phyloP scores from a whole-genome alignment of 2,113 vertebrate genomes.

The Lamprotornis superbus region DNA sequence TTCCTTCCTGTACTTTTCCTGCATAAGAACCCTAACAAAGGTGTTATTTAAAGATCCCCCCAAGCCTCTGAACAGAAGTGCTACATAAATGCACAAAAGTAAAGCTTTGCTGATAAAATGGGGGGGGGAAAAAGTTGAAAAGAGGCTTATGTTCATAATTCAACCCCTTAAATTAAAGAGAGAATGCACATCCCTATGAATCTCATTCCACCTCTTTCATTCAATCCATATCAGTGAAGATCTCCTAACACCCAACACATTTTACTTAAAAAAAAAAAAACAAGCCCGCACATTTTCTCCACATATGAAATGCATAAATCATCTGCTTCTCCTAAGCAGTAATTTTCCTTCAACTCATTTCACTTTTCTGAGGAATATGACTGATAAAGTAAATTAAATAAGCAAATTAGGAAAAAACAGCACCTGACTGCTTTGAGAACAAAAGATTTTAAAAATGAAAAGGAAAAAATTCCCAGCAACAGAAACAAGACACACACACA shows the following conservation, averaged over 20 bases:
- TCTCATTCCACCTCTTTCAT: not conserved
- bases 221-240: rapidly evolving
- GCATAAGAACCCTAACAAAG: constrained; percentile 18
- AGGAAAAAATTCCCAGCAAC: not conserved
- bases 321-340: not conserved
- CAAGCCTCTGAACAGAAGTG: not conserved
- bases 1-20: constrained; percentile 44
- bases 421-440: not conserved
- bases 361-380: not conserved
- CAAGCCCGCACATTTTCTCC: not conserved
- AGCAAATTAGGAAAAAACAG: not conserved
- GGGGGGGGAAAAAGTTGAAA: rapidly evolving
- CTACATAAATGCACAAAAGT: not conserved
- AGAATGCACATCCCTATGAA: not conserved
- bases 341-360: not conserved
- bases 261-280: not conserved
- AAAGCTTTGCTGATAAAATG: not conserved
- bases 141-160: not conserved
- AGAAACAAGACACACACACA: not conserved
- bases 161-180: not conserved
- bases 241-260: not conserved
- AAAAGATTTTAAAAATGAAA: not conserved
- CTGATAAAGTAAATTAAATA: not conserved
- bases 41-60: constrained; percentile 53
- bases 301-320: not conserved